Evolutionary conservation across 2,888 invertebrate genomes (phyloP).

Genomic region (Nomada goodeniana): DNA sequence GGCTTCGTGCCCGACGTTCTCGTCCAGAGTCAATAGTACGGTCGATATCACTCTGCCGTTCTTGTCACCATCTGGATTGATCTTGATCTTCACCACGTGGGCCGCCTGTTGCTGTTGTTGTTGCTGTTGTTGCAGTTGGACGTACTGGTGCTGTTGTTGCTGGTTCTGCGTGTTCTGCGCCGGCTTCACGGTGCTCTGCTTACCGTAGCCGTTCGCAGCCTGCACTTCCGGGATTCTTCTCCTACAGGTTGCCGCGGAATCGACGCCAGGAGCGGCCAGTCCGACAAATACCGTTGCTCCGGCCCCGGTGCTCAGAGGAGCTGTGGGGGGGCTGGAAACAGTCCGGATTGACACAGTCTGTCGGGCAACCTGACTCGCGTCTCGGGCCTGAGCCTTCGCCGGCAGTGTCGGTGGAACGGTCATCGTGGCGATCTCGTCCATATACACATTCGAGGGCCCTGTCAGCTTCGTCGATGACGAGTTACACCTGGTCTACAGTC

Average conservation of each 20-base stretch:
- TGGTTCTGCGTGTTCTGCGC: conserved; percentile 36
- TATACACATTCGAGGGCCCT: conserved; percentile 70
- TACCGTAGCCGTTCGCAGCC: conserved; percentile 75
- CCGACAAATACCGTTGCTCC: conserved; percentile 85
- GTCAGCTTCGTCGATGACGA: conserved; percentile 41
- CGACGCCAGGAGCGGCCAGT: conserved; percentile 73
- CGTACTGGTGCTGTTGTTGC: conserved; percentile 48
- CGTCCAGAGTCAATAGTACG: conserved; percentile 75
- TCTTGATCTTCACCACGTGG: conserved; percentile 90
- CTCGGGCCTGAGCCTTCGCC: conserved; percentile 71
- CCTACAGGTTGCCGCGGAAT: conserved; percentile 81
- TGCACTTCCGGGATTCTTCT: conserved; percentile 79
- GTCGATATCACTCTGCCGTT: conserved; percentile 80
- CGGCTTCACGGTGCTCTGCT: conserved; percentile 64
- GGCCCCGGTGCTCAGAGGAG: conserved; percentile 75
- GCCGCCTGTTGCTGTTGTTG: conserved; percentile 74
- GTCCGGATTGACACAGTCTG: conserved; percentile 81
- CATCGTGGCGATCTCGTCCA: conserved; percentile 78
- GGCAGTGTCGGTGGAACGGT: conserved; percentile 78
- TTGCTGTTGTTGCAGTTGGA: conserved; percentile 58
- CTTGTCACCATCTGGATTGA: conserved; percentile 87
- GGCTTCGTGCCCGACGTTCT: conserved; percentile 61
- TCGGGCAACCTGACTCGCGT: conserved; percentile 69
- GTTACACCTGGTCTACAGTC: conserved; percentile 51
- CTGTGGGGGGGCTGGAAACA: conserved; percentile 75